Conservation (phyloP, 1,140 invertebrate genomes). For the Orchesella cincta region DNA sequence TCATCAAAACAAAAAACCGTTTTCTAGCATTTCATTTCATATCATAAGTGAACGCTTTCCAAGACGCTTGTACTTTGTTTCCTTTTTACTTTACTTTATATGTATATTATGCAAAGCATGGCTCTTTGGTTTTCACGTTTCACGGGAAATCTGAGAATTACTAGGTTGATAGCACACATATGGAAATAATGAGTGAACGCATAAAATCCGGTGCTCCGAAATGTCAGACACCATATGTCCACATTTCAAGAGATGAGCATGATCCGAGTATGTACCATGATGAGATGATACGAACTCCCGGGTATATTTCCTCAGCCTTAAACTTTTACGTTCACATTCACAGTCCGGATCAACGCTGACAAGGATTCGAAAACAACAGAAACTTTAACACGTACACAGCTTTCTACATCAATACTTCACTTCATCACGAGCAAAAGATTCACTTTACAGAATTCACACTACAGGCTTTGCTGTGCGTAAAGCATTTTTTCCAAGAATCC, state of each 20-base stretch:
- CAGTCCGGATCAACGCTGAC: neutral
- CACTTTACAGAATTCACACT: neutral
- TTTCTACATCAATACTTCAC: neutral
- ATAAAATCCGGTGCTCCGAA: neutral
- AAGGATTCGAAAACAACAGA: neutral
- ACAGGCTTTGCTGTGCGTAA: too few species aligned
- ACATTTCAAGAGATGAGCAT: neutral
- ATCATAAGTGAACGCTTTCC: neutral
- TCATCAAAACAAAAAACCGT: neutral
- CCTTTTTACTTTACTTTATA: neutral
- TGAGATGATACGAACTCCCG: neutral
- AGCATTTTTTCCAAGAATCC: too few species aligned
- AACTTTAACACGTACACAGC: neutral
- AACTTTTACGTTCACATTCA: neutral
- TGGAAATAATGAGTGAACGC: slow-evolving; percentile 13
- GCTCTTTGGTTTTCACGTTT: neutral
- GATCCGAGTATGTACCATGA: neutral
- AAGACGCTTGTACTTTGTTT: neutral
- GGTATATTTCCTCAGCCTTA: neutral
- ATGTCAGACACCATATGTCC: neutral
- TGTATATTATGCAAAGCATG: too few species aligned
- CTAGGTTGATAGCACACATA: neutral
- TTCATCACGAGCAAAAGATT: too few species aligned
- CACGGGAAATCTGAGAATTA: neutral
- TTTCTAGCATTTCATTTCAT: neutral